phyloP scores from a whole-genome alignment of 2,797 vertebrate genomes.

The Echiichthys vipera region DNA sequence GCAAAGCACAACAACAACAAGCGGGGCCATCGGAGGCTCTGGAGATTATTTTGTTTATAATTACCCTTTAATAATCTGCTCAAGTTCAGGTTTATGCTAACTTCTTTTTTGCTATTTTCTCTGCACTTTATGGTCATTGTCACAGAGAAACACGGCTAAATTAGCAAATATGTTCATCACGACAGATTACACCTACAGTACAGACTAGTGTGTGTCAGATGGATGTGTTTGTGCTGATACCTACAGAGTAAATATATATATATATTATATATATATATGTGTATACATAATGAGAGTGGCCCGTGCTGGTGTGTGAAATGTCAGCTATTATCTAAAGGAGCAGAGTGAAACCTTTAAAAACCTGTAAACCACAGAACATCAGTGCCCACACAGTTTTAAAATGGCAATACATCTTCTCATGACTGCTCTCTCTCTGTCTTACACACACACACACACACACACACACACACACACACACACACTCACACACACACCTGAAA shows the following conservation, averaged over 20 bases:
- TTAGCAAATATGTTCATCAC: not conserved
- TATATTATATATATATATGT: not conserved
- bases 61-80: conserved; percentile 10
- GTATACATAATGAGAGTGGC: conserved; percentile 16
- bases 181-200: not conserved
- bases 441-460: conserved; percentile 22
- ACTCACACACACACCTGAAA: conserved; percentile 58
- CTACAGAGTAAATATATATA: not conserved
- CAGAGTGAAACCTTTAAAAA: conserved; percentile 58
- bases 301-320: conserved; percentile 52
- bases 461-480: conserved; percentile 14
- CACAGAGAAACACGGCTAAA: not conserved
- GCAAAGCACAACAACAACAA: conserved; percentile 22
- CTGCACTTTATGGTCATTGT: not conserved
- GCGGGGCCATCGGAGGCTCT: too few species aligned
- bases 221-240: conserved; percentile 19
- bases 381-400: conserved; percentile 54
- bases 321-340: conserved; percentile 57
- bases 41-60: too few species aligned
- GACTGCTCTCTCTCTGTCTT: conserved; percentile 32
- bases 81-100: conserved; percentile 2
- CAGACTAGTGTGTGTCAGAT: not conserved
- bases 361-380: conserved; percentile 66
- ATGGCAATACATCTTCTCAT: conserved; percentile 58
- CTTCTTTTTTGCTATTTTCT: not conserved